phyloP scores from a whole-genome alignment of 2,797 vertebrate genomes.

The Poecilia velifera region DNA sequence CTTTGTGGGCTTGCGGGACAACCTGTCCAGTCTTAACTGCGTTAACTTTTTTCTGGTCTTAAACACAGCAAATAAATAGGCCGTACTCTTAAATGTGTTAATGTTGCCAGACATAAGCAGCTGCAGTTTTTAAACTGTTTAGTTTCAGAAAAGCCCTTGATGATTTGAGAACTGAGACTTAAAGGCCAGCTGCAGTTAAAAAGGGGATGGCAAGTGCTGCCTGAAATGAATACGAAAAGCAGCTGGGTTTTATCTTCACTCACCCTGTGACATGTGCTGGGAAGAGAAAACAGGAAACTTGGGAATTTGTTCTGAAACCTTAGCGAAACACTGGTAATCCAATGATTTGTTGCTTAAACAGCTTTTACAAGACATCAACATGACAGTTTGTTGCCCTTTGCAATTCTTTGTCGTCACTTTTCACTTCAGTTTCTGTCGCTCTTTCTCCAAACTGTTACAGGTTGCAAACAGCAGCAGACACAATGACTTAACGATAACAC shows the following conservation, averaged over 20 bases:
- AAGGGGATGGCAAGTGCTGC: conserved; percentile 68
- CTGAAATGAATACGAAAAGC: conserved; percentile 76
- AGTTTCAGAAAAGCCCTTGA: conserved; percentile 55
- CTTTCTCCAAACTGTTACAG: neutral
- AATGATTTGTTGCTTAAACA: conserved; percentile 59
- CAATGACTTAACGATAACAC: neutral
- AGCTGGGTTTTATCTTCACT: conserved; percentile 79
- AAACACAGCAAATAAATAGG: conserved; percentile 4
- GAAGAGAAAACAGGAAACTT: conserved; percentile 80
- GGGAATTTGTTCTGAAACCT: conserved; percentile 67
- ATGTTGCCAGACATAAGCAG: conserved; percentile 41
- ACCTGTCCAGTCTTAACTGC: conserved; percentile 35
- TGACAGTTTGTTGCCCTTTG: neutral
- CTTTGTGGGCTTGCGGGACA: conserved; percentile 45
- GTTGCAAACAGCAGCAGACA: conserved; percentile 6
- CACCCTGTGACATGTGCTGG: conserved; percentile 71
- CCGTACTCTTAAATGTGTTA: conserved; percentile 32
- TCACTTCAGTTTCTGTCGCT: neutral
- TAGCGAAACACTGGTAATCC: conserved; percentile 48
- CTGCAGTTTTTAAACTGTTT: conserved; percentile 58
- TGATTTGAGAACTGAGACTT: conserved; percentile 63
- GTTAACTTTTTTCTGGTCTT: conserved; percentile 18
- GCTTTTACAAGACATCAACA: neutral
- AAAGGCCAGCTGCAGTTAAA: conserved; percentile 65
- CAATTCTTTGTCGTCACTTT: neutral